Conservation (phyloP, 2,113 vertebrate species). For the Electrona antarctica region DNA sequence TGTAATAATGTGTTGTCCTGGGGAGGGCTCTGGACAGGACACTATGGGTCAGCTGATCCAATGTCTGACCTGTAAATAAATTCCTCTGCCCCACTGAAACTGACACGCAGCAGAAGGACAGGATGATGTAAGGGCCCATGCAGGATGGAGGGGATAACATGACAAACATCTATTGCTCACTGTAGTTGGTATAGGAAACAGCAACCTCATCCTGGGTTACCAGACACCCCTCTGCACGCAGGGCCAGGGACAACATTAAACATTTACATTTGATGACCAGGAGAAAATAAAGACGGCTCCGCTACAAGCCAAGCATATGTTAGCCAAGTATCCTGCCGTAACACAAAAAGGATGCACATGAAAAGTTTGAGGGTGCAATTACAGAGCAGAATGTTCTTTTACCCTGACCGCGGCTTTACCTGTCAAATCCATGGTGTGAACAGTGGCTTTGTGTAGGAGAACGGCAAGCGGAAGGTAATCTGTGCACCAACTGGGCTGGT, state of each 20-base stretch:
- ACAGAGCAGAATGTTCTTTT: conserved; percentile 38
- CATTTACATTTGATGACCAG: conserved; percentile 74
- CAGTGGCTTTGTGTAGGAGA: conserved; percentile 16
- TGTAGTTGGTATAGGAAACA: conserved; percentile 55
- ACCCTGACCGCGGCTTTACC: conserved; percentile 39
- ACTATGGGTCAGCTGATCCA: conserved; percentile 41
- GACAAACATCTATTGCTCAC: conserved; percentile 67
- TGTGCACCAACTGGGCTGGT: conserved; percentile 26
- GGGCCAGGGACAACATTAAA: conserved; percentile 65
- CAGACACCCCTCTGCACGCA: conserved; percentile 59
- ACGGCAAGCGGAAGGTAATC: conserved; percentile 14
- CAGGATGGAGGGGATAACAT: conserved; percentile 66
- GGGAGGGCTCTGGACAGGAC: conserved; percentile 1
- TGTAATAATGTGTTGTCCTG: neutral
- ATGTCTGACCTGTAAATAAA: conserved; percentile 74
- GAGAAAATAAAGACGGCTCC: conserved; percentile 43
- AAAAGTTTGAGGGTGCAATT: conserved; percentile 37
- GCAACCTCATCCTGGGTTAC: conserved; percentile 69
- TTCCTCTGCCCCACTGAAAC: conserved; percentile 65
- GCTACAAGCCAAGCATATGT: neutral
- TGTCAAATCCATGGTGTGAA: conserved; percentile 44
- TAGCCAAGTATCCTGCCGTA: conserved; percentile 15
- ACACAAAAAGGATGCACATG: conserved; percentile 16
- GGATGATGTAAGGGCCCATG: conserved; percentile 65
- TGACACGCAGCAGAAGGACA: conserved; percentile 49